Conservation (phyloP, 2,113 vertebrate species). For the human (Homo sapiens) region GRCh38 chr18:33153501-33154000, state of each 20-base stretch:
- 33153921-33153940: neutral
- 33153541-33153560: neutral
- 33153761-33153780: neutral
- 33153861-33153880: neutral
- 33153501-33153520: neutral
- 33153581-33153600: neutral
- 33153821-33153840: neutral
- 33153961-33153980: neutral
- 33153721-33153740: neutral
- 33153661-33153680: neutral
- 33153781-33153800: neutral
- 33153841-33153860: neutral
- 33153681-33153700: conserved; percentile 1
- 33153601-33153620: conserved; percentile 4
- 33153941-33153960: neutral
- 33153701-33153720: neutral
- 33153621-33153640: neutral
- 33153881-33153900: neutral
- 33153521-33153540: neutral
- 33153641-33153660: neutral
- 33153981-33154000: neutral
- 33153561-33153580: neutral
- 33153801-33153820: neutral
- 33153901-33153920: neutral
- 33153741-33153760: neutral